These are phyloP conservation scores for Heliconius hermathena DNA, from an alignment of 1,140 invertebrate genomes.

Conservation along the genomic window DNA sequence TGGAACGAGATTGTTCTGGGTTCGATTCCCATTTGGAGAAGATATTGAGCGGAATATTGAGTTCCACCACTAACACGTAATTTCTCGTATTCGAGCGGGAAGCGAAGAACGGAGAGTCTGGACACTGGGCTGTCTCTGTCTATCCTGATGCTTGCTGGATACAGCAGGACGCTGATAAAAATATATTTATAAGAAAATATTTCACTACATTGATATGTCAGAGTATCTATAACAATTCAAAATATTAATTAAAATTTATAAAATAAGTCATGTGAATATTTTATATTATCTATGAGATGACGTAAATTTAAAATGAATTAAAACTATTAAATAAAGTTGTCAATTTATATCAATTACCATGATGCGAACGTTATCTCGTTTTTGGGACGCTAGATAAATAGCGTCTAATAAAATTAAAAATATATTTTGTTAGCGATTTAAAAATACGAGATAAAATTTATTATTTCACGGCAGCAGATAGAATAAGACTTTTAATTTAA, in stretches of 20 bases:
- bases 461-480: neutral
- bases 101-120: too few relatives aligned
- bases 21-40: too few relatives aligned
- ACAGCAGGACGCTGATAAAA: too few relatives aligned
- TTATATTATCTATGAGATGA: neutral
- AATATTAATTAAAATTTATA: neutral
- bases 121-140: too few relatives aligned
- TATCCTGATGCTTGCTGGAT: too few relatives aligned
- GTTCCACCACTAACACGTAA: too few relatives aligned
- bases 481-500: neutral
- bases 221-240: neutral
- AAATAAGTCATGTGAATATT: neutral
- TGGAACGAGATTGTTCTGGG: too few relatives aligned
- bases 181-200: too few relatives aligned
- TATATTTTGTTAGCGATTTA: slow-evolving; percentile 3
- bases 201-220: neutral
- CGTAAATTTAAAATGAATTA: neutral
- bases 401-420: neutral
- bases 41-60: too few relatives aligned
- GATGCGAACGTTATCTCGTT: neutral
- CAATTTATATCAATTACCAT: neutral
- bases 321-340: neutral
- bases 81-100: too few relatives aligned
- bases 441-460: neutral
- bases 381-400: neutral